Percentiles rank a stretch among this genome's conserved stretches.
phyloP scores from a whole-genome alignment of 2,113 vertebrate species.

The Butorides virescens region DNA sequence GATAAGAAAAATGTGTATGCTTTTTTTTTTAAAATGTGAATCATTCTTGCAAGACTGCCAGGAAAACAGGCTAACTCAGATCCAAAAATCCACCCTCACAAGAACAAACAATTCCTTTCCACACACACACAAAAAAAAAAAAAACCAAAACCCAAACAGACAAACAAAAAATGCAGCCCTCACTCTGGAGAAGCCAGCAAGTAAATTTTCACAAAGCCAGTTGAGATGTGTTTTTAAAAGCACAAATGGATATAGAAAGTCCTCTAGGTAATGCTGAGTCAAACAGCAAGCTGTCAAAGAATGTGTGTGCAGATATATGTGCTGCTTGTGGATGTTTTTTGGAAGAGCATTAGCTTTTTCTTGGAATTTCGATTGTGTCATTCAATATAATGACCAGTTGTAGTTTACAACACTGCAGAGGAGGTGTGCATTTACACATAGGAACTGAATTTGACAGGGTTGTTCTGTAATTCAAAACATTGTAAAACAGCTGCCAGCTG shows the following conservation, averaged over 20 bases:
- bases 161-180: neutral
- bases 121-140: neutral
- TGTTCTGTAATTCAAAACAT: neutral
- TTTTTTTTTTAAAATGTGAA: neutral
- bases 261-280: neutral
- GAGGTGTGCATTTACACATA: neutral
- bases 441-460: neutral
- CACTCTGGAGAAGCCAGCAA: neutral
- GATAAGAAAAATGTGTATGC: neutral
- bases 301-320: neutral
- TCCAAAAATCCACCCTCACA: constrained; percentile 26
- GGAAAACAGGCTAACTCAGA: neutral
- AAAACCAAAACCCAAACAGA: neutral
- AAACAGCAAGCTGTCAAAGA: neutral
- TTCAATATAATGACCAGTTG: neutral
- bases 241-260: neutral
- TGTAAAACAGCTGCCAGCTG: neutral
- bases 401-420: neutral
- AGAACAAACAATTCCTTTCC: constrained; percentile 34
- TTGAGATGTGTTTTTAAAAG: neutral
- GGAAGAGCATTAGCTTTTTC: neutral
- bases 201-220: neutral
- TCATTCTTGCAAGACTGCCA: constrained; percentile 20
- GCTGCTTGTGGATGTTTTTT: neutral
- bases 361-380: neutral